Base-by-base conservation (phyloP, 2,797 vertebrate genomes). In the Nasua narica region DNA sequence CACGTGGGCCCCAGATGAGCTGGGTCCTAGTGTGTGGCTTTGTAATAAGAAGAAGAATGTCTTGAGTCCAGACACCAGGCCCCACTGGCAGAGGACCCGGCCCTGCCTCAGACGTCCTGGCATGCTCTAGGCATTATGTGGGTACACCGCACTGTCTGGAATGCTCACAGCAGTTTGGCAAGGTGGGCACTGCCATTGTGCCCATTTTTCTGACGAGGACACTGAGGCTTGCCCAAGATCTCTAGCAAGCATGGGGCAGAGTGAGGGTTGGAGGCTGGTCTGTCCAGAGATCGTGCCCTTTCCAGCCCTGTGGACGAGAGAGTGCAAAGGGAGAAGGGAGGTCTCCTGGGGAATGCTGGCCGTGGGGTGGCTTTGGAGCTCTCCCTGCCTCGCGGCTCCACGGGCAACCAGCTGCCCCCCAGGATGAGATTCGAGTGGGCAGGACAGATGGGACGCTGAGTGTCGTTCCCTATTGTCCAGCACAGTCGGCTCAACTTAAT, bases 1-100 rank as follows among this genome's bases (percentile, higher is more conserved):
- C 95, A 87, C 27, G 0, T 87, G 91, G 88, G 32, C 13, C 65
- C 88, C 95, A 95, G 96, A 94, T 92, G 85, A 86, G 7, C 74
- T 4, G 1, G 14, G 58, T 54, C 82, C 91, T 81, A n/a, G 21
- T 52, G 37, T 86, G 56, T 29, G 58, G 50, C 94, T 87, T 88
- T 79, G 16, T n/a, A 72, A 40, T 35, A 76, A 54, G 37, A 29
- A 89, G 79, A 76, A 69, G 1, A n/a, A 56, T 29, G 83, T 81
- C 94, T 85, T 78, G 67, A 90, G 87, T 29, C 52, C 76, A 96
- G 97, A 77, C 43, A 0, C 35, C 5, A 69, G 78, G 58, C 43
- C 72, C 52, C 0, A 0, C 79, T 87, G 79, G 69, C 87, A 29
- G 87, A 46, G 62, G 56, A 52, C 54, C 65, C 32, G 56, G 89